Evolutionary conservation across 2,888 invertebrate species (phyloP).

Genomic region (Colostygia pectinataria): DNA sequence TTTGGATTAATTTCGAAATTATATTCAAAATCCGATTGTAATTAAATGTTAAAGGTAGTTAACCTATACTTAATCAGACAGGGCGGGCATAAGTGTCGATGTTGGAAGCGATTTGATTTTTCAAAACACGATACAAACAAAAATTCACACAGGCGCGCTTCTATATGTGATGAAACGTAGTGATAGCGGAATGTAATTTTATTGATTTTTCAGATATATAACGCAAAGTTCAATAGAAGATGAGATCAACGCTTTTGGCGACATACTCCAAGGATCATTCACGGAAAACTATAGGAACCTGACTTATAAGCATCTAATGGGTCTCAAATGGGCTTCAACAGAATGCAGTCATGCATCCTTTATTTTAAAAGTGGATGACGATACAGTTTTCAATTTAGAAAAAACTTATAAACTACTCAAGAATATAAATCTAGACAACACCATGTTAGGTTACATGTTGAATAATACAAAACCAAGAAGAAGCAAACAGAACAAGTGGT

Average conservation of each 20-base stretch:
- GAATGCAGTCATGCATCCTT: conserved; percentile 84
- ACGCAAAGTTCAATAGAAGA: conserved; percentile 82
- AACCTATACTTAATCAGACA: too few species aligned
- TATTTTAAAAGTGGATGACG: conserved; percentile 92
- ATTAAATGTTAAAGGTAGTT: too few species aligned
- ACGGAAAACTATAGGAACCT: conserved; percentile 90
- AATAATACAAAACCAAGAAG: conserved; percentile 86
- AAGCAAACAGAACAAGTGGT: conserved; percentile 90
- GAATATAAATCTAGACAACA: conserved; percentile 37
- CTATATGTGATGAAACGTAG: too few species aligned
- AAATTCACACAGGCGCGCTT: too few species aligned
- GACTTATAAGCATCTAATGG: conserved; percentile 93
- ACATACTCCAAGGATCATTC: conserved; percentile 90
- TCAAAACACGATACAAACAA: too few species aligned
- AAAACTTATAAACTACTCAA: conserved; percentile 57
- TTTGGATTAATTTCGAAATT: too few species aligned
- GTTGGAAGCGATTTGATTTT: too few species aligned
- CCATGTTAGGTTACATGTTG: conserved; percentile 86
- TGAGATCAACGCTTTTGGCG: conserved; percentile 85
- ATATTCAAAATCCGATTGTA: too few species aligned
- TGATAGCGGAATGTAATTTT: too few species aligned
- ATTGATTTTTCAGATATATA: conserved; percentile 54
- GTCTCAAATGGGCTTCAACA: conserved; percentile 87
- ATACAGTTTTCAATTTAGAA: conserved; percentile 88
- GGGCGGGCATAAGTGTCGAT: too few species aligned